Evolutionary conservation across 2,797 vertebrate genomes (phyloP).

Genomic region (Parotocinclus haroldoi): DNA sequence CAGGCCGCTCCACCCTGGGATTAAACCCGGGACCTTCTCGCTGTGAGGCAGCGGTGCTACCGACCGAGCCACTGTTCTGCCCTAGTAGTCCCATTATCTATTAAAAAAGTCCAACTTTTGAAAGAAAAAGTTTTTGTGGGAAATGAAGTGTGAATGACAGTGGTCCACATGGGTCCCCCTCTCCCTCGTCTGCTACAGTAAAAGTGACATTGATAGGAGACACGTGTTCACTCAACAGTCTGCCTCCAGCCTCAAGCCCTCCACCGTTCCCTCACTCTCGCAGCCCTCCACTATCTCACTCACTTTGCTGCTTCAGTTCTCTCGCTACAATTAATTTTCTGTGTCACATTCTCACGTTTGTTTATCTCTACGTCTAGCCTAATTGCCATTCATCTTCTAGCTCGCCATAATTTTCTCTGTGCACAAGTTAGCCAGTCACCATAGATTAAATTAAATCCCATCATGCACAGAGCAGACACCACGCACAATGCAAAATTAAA

Average conservation of each 20-base stretch:
- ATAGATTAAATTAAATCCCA: conserved; percentile 42
- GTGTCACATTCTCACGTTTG: conserved; percentile 6
- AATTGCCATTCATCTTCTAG: conserved; percentile 6
- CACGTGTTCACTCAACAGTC: conserved; percentile 28
- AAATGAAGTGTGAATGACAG: background rate
- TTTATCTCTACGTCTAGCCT: conserved; percentile 13
- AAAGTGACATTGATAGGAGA: conserved; percentile 39
- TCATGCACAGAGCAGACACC: conserved; percentile 47
- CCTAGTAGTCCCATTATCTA: background rate
- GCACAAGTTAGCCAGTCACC: conserved; percentile 29
- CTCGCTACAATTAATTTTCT: conserved; percentile 1
- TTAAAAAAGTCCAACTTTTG: background rate
- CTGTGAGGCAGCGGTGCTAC: no score
- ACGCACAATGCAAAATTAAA: conserved; percentile 49
- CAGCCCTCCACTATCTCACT: conserved; percentile 5
- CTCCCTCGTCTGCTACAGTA: conserved; percentile 7
- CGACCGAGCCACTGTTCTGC: no score
- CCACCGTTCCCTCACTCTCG: background rate
- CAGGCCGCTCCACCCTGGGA: no score
- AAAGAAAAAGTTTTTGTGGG: conserved; percentile 4
- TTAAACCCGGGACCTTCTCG: no score
- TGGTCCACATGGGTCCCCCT: background rate
- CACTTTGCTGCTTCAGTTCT: conserved; percentile 1
- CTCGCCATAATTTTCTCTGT: conserved; percentile 14
- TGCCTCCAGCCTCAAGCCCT: conserved; percentile 21